Conservation (phyloP, 2,113 vertebrate species). For the Cyanistes caeruleus region DNA sequence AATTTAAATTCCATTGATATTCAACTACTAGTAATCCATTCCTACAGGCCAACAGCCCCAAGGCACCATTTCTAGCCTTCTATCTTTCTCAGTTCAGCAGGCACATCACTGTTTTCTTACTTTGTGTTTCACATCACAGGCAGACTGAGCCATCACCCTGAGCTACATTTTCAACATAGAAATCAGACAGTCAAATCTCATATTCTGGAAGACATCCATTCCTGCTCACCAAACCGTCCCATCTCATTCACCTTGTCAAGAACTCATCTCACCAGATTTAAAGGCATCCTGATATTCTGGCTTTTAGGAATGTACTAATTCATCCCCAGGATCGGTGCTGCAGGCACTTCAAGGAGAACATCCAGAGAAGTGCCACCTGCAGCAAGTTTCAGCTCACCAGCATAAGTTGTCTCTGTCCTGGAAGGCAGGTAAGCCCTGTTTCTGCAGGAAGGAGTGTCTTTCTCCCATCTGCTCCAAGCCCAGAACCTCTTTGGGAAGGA, state of each 20-base stretch:
- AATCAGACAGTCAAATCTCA: neutral
- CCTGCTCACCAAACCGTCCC: neutral
- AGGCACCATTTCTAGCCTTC: neutral
- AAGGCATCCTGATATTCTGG: neutral
- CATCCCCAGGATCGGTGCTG: neutral
- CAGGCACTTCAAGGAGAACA: neutral
- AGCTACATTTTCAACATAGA: neutral
- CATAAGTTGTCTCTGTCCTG: neutral
- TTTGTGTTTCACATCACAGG: neutral
- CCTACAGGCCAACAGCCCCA: neutral
- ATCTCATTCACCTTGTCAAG: neutral
- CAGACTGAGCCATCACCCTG: neutral
- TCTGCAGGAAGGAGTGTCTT: neutral
- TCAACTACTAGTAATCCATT: neutral
- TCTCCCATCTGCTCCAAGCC: neutral
- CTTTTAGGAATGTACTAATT: neutral
- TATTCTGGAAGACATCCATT: neutral
- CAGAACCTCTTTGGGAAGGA: neutral
- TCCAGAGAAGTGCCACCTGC: neutral
- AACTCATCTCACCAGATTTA: neutral
- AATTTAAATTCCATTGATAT: neutral
- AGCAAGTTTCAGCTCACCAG: neutral
- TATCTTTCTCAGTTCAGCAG: neutral
- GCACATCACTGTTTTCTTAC: neutral
- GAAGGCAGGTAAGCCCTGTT: neutral